Percentiles rank a stretch among this genome's conserved stretches.
phyloP scores from a whole-genome alignment of 2,888 invertebrate genomes.

The Glaucopsyche alexis region DNA sequence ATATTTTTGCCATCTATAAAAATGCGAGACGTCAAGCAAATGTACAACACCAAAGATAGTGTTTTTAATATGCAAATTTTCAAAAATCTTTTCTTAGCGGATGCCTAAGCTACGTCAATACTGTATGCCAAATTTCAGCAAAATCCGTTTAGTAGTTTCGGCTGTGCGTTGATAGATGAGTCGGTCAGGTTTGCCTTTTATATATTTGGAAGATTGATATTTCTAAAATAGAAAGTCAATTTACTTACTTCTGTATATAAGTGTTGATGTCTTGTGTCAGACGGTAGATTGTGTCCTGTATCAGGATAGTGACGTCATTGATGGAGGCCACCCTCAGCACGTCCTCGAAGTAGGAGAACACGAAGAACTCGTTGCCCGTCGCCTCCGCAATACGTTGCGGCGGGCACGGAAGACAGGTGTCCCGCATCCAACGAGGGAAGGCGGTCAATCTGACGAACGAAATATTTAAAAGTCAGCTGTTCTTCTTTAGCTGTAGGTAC shows the following conservation, averaged over 20 bases:
- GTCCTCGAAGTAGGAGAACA: constrained; percentile 90
- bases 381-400: constrained; percentile 80
- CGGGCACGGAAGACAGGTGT: constrained; percentile 87
- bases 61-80: no score
- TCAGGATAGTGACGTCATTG: constrained; percentile 81
- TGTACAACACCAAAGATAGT: no score
- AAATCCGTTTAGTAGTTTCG: no score
- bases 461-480: no score
- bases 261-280: constrained; percentile 83
- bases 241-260: constrained; percentile 79
- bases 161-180: no score
- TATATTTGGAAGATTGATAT: no score
- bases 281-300: constrained; percentile 84
- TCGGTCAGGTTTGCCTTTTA: no score
- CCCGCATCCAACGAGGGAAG: constrained; percentile 92
- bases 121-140: no score
- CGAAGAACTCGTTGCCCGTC: constrained; percentile 77
- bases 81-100: no score
- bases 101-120: no score
- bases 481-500: no score
- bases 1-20: constrained; percentile 84
- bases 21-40: not conserved
- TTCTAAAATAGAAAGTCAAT: no score
- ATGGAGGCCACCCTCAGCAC: constrained; percentile 85
- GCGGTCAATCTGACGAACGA: constrained; percentile 80